Base-by-base conservation (phyloP, 2,797 vertebrate genomes). In the Monodelphis domestica region DNA sequence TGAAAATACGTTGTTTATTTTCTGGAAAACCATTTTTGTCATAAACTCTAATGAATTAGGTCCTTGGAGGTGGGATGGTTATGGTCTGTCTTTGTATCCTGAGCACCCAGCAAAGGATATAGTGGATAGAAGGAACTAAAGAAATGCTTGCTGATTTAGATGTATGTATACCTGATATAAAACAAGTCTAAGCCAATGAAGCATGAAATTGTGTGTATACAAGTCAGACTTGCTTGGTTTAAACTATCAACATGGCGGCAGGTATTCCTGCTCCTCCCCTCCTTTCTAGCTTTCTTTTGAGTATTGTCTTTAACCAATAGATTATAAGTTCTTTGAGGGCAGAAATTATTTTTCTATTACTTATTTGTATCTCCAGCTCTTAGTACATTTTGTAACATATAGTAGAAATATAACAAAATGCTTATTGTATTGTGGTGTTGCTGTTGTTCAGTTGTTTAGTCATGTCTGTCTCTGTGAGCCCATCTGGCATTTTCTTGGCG, bases 121-220 rank as follows among this genome's bases (percentile, higher is more conserved):
- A 45, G 2, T 3, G 12, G 9, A 11, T 26, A 12, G 21, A 21
- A 26, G 70, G 70, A 2, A 84, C 70, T 26, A 50, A 84, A 45
- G 26, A 84, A 45, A 84, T 11, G 9, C 21, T 50, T 84, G 21
- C 11, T 24, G 38, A 26, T 24, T 11, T n/a, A n/a, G 38, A 50
- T 84, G n/a, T n/a, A n/a, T n/a, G n/a, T 21, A 26, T 3, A 84
- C 2, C 38, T 45, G 21, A 10, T 45, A 92, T 90, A 89, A 89
- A 88, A 84, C 89, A 89, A 94, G 93, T 33, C 56, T 91, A 93
- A 92, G 90, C 12, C 57, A 93, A 53, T 57, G 94, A 95, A 90
- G 59, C 11, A 1, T 95, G 87, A 78, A 89, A 95, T n/a, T 91
- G 70, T 93, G 26, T 91, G 38, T n/a, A 78, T 53, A 95, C 12